These are phyloP conservation scores for Lamprotornis superbus DNA, from an alignment of 2,113 vertebrate genomes.

Conservation along the genomic window DNA sequence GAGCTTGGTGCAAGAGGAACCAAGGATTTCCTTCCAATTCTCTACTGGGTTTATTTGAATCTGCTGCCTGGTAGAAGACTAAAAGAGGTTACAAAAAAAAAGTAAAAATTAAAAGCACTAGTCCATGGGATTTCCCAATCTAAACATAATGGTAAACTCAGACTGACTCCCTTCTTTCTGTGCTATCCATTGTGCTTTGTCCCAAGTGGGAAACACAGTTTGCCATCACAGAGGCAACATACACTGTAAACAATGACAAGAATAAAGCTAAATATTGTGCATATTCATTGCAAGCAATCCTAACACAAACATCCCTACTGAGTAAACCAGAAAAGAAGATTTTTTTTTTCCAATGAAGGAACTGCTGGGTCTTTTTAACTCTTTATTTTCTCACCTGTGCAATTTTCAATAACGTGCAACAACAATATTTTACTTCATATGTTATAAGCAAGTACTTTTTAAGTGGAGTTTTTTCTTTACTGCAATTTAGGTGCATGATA, in stretches of 20 bases:
- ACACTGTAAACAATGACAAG: slow-evolving; percentile 31
- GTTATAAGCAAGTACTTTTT: background rate
- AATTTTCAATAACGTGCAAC: background rate
- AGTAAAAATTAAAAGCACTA: background rate
- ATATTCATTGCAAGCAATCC: slow-evolving; percentile 39
- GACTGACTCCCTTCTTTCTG: background rate
- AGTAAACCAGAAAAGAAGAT: background rate
- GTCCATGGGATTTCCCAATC: background rate
- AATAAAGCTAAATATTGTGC: slow-evolving; percentile 50
- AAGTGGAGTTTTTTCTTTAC: background rate
- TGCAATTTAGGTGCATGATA: background rate
- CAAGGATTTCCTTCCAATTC: background rate
- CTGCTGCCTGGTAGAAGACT: background rate
- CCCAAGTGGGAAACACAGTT: background rate
- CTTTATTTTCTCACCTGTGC: background rate
- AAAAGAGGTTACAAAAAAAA: background rate
- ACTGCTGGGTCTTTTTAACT: slow-evolving; percentile 26
- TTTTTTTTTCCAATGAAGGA: background rate
- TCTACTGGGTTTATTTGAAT: background rate
- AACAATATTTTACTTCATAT: background rate
- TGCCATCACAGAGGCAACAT: background rate
- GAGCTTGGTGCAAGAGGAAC: background rate
- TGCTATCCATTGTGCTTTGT: background rate
- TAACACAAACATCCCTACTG: background rate
- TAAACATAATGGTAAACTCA: background rate